Conservation (phyloP, 2,113 vertebrate species). For the Phocoena phocoena region DNA sequence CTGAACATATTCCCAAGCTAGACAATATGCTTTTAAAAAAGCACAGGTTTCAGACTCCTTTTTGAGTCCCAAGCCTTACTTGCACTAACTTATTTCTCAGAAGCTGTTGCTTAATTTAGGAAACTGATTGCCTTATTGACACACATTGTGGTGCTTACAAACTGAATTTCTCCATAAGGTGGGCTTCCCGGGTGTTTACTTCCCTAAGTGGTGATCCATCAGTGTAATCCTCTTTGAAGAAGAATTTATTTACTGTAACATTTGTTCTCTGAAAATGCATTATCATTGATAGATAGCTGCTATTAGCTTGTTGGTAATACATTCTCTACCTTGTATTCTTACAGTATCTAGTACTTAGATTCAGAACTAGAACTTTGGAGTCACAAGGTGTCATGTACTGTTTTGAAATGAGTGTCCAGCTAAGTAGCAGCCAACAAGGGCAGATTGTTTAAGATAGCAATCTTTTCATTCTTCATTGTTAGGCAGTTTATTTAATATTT, state of each 20-base stretch:
- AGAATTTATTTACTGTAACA: constrained; percentile 49
- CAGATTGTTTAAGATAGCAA: neutral
- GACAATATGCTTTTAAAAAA: neutral
- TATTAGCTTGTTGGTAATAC: constrained; percentile 9
- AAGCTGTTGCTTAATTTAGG: neutral
- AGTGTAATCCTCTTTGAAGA: constrained; percentile 45
- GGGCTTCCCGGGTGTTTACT: constrained; percentile 44
- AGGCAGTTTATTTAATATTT: neutral
- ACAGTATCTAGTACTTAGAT: neutral
- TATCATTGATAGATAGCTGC: constrained; percentile 3
- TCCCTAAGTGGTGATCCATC: constrained; percentile 35
- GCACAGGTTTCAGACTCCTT: neutral
- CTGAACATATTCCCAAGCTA: neutral
- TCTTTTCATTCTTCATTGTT: neutral
- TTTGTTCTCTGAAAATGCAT: constrained; percentile 52
- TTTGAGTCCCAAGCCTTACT: neutral
- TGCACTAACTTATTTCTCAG: neutral
- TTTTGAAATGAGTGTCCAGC: neutral
- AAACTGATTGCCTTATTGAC: neutral
- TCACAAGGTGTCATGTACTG: neutral
- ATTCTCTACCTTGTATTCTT: neutral
- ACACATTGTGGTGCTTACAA: neutral
- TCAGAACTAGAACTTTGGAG: neutral
- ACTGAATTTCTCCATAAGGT: neutral
- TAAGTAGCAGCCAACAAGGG: neutral